Conservation (phyloP, 2,888 invertebrate genomes). For the Mesodorylaimus sp. region DNA sequence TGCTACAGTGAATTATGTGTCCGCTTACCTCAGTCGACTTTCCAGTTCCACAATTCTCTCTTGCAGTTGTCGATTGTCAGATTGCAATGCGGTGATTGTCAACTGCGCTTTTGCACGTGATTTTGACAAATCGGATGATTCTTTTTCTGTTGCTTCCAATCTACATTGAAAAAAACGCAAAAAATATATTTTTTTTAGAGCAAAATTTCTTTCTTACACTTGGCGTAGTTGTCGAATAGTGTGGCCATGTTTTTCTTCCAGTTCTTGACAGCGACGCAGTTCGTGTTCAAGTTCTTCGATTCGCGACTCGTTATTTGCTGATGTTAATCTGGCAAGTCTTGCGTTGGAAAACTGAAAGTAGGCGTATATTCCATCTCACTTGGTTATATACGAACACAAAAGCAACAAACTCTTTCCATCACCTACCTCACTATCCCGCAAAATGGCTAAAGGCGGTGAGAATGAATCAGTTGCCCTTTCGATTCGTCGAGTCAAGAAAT, state of each 20-base stretch:
- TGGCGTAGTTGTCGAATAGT: slow-evolving; percentile 2
- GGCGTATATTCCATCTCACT: too few relatives aligned
- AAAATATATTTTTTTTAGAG: background rate
- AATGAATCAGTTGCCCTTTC: too few relatives aligned
- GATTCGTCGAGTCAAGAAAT: too few relatives aligned
- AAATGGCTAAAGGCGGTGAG: too few relatives aligned
- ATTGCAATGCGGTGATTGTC: slow-evolving; percentile 28
- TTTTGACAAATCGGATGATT: background rate
- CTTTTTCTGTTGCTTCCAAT: background rate
- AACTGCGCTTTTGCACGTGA: slow-evolving; percentile 21
- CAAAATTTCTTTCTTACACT: background rate
- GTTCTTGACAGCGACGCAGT: background rate
- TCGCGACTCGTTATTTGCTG: background rate
- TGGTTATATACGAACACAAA: too few relatives aligned
- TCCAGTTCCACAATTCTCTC: slow-evolving; percentile 31
- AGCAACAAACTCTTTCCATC: too few relatives aligned
- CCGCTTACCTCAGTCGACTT: slow-evolving; percentile 25
- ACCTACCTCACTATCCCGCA: too few relatives aligned
- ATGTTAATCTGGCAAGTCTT: too few relatives aligned
- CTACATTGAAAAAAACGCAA: background rate
- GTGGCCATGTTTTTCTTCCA: slow-evolving; percentile 1
- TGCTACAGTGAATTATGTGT: too few relatives aligned
- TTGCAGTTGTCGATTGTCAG: slow-evolving; percentile 25
- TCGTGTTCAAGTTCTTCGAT: slow-evolving; percentile 1
- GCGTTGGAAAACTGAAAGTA: too few relatives aligned